Conservation (phyloP, 2,113 vertebrate genomes). For the Chitala chitala region DNA sequence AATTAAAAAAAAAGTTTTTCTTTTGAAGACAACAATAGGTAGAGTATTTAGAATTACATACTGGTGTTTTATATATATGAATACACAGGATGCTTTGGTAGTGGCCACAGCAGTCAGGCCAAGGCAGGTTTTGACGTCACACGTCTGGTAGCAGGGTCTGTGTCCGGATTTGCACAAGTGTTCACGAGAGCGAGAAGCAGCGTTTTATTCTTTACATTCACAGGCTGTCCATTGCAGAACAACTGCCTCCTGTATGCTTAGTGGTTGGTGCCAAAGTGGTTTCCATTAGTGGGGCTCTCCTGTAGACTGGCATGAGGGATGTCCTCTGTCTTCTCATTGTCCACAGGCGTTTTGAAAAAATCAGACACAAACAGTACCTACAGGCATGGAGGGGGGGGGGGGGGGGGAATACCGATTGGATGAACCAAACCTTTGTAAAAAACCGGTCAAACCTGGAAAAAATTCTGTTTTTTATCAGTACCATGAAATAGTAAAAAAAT, state of each 20-base stretch:
- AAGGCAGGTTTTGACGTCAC: constrained; percentile 51
- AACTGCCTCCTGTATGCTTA: constrained; percentile 55
- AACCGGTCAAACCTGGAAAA: too few relatives aligned
- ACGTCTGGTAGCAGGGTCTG: constrained; percentile 40
- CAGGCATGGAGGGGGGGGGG: not conserved
- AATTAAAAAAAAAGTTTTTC: constrained; percentile 75
- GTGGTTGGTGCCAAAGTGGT: constrained; percentile 79
- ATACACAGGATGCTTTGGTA: constrained; percentile 63
- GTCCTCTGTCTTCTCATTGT: constrained; percentile 63
- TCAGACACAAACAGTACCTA: constrained; percentile 85
- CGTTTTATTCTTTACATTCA: constrained; percentile 72
- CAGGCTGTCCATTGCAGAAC: constrained; percentile 48
- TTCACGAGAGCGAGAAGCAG: constrained; percentile 45
- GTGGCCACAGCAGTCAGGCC: constrained; percentile 72
- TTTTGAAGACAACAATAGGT: too few relatives aligned
- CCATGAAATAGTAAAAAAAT: too few relatives aligned
- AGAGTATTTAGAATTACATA: constrained; percentile 22
- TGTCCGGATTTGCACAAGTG: constrained; percentile 40
- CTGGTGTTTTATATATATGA: constrained; percentile 25
- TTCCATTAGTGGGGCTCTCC: constrained; percentile 79
- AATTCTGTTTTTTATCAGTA: too few relatives aligned
- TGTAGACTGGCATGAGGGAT: constrained; percentile 78
- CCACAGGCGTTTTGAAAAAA: constrained; percentile 77
- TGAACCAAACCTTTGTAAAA: too few relatives aligned
- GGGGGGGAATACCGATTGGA: not conserved